Evolutionary conservation across 2,797 vertebrate species (phyloP).

Genomic region (Centropyge bicolor): DNA sequence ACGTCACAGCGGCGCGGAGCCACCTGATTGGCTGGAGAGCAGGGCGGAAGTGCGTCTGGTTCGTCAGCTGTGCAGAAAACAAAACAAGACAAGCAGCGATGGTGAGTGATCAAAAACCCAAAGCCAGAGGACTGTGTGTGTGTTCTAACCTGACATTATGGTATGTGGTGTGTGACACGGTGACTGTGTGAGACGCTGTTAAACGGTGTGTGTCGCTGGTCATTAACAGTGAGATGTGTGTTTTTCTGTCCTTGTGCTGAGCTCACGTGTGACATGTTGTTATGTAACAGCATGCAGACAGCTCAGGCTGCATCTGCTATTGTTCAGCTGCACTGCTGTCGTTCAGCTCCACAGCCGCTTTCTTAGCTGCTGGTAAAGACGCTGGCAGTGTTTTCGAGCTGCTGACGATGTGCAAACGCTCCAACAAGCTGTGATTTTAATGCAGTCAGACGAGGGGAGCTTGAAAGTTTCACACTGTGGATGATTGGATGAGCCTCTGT

Average conservation of each 20-base stretch:
- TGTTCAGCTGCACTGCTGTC: constrained; percentile 49
- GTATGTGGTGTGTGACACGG: neutral
- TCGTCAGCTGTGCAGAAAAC: constrained; percentile 83
- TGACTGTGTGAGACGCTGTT: neutral
- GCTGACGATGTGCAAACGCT: neutral
- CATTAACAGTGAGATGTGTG: neutral
- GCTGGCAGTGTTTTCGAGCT: neutral
- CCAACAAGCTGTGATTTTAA: neutral
- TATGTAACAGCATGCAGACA: constrained; percentile 76
- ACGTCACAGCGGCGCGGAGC: constrained; percentile 55
- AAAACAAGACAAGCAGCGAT: constrained; percentile 83
- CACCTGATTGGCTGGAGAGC: constrained; percentile 64
- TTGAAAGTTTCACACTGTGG: neutral
- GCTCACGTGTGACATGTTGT: constrained; percentile 71
- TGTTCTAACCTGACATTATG: neutral
- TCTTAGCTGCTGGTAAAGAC: neutral
- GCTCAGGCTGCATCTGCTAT: constrained; percentile 46
- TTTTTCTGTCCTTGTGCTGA: constrained; percentile 49
- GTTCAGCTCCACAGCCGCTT: constrained; percentile 8
- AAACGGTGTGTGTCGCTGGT: neutral
- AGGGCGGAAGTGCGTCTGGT: constrained; percentile 79
- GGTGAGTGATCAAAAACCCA: constrained; percentile 80
- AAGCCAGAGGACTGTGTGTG: neutral
- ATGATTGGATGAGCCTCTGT: neutral
- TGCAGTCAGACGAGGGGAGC: constrained; percentile 17